These are phyloP conservation scores for Tokudaia tokunoshimensis DNA, from an alignment of 2,797 vertebrate species.

Conservation along the genomic window DNA sequence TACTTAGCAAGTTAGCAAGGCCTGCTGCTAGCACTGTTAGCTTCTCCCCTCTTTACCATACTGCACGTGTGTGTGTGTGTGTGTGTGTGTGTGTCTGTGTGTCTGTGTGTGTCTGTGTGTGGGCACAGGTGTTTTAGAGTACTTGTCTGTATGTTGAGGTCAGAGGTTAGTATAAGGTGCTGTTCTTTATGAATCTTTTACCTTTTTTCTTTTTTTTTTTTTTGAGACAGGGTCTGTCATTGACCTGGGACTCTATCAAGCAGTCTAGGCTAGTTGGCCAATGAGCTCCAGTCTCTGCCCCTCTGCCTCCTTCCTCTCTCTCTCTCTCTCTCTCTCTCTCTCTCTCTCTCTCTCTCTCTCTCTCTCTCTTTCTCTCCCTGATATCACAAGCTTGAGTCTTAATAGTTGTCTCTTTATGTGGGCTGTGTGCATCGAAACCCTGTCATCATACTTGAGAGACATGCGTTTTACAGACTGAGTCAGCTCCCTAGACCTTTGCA, in stretches of 20 bases:
- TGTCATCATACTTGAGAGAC: not conserved
- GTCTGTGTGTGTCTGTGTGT: not conserved
- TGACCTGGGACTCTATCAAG: not conserved
- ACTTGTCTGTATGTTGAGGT: not conserved
- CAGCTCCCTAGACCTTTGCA: not conserved
- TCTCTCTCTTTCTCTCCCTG: rapidly evolving
- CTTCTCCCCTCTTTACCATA: not conserved
- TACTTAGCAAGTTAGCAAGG: not conserved
- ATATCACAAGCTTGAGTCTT: not conserved
- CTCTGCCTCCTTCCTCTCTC: no score
- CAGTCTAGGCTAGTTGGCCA: not conserved
- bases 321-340: no score
- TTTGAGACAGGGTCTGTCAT: not conserved
- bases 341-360: no score
- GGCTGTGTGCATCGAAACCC: not conserved
- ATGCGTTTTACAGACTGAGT: not conserved
- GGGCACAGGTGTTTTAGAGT: not conserved
- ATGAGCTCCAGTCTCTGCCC: not conserved
- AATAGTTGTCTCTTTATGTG: not conserved
- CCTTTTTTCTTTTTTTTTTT: not conserved
- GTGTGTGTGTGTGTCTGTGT: not conserved
- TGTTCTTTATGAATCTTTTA: not conserved
- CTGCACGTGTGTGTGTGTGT: not conserved
- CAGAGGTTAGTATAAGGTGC: not conserved
- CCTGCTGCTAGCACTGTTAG: rapidly evolving